A percentile compares a stretch with the other conserved stretches of the same genome.
phyloP scores from a whole-genome alignment of 2,113 vertebrate species.

The Eptesicus fuscus region DNA sequence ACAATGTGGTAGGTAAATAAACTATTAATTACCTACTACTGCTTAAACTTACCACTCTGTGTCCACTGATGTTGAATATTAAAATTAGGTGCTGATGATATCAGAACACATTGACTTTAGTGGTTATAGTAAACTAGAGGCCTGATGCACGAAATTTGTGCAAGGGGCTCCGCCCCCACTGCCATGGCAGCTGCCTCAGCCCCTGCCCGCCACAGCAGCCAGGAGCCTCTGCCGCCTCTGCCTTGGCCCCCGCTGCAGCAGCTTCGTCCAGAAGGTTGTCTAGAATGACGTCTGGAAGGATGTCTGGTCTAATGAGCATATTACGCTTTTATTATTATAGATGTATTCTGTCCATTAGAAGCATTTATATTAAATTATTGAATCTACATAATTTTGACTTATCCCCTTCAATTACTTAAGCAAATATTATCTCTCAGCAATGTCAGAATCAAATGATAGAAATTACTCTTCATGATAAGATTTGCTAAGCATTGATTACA shows the following conservation, averaged over 20 bases:
- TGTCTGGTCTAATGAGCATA: no score
- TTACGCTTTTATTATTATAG: no score
- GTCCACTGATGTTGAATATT: background rate
- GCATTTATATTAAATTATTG: background rate
- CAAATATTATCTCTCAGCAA: background rate
- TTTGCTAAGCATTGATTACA: constrained; percentile 29
- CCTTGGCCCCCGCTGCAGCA: rapidly evolving
- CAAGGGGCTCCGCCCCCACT: no score
- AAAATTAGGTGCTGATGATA: background rate
- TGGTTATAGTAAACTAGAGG: background rate
- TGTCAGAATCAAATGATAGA: constrained; percentile 38
- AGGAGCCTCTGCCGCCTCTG: no score
- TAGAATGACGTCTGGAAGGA: no score
- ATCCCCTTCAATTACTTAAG: background rate
- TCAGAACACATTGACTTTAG: background rate
- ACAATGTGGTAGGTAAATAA: background rate
- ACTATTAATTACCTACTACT: background rate
- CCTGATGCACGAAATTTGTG: no score
- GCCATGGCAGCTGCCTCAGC: no score
- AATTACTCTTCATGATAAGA: constrained; percentile 27
- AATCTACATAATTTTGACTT: background rate
- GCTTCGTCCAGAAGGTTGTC: no score
- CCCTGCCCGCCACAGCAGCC: rapidly evolving
- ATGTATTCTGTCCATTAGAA: background rate
- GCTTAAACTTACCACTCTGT: background rate